phyloP scores from a whole-genome alignment of 2,113 vertebrate species.

The Stigmatopora argus region DNA sequence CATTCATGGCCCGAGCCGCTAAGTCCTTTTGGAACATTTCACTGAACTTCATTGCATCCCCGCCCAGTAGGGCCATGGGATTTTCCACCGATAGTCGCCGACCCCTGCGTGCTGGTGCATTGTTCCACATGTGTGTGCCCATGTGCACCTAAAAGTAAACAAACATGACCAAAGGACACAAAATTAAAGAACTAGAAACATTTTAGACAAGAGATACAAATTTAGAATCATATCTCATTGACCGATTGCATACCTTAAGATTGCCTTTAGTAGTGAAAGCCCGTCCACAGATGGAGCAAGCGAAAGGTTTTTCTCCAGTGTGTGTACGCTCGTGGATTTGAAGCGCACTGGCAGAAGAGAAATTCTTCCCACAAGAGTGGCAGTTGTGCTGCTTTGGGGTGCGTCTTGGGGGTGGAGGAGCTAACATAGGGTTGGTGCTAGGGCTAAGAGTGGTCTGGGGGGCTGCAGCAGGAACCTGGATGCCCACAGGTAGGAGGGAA shows the following conservation, averaged over 20 bases:
- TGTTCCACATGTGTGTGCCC: conserved; percentile 99
- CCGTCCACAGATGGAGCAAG: conserved; percentile 95
- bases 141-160: conserved; percentile 85
- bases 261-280: conserved; percentile 99
- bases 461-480: conserved; percentile 81
- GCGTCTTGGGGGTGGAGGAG: conserved; percentile 88
- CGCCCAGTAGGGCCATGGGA: conserved; percentile 92
- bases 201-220: background rate
- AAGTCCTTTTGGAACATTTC: conserved; percentile 99
- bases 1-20: conserved; percentile 93
- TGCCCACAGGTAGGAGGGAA: conserved; percentile 79
- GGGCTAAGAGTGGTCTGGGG: conserved; percentile 86
- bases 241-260: conserved; percentile 81
- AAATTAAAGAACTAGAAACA: background rate
- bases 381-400: conserved; percentile 99
- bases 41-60: conserved; percentile 93
- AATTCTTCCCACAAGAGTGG: conserved; percentile 96
- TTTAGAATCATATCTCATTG: background rate
- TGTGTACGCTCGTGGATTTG: conserved; percentile 99
- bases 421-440: conserved; percentile 89
- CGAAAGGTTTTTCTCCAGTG: conserved; percentile 98
- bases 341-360: conserved; percentile 96
- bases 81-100: conserved; percentile 95
- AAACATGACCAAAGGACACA: conserved; percentile 9
- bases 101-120: conserved; percentile 90